Evolutionary conservation across 2,888 invertebrate species (phyloP), one percentile per base, ranked within the genome.

Genomic region (Acanthococcus lagerstroemiae): DNA sequence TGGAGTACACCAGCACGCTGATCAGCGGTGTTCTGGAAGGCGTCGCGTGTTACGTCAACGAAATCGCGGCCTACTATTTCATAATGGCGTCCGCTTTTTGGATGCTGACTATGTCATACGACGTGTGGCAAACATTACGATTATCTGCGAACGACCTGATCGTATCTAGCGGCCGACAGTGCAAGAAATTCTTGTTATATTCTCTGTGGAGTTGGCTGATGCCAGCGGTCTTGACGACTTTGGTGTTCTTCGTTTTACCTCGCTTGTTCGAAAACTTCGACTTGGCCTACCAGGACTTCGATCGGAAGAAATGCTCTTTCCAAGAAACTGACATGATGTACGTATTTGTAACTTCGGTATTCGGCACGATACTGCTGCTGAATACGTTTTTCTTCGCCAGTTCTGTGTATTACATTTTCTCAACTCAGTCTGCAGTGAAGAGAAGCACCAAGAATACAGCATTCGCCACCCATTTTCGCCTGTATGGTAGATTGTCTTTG

Each of bases 81-180:
- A 80, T 79, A 72, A 73, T 81, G 67, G 75, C 79, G 0, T 77
- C 80, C 1, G 81, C 81, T 71, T 77, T 76, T 67, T 82, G 82
- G 82, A 79, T 80, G 78, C 76, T 78, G 57, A 76, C 79, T 4
- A 76, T 81, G 73, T 77, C 81, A 0, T 77, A 78, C 72, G 81
- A 81, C 70, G 78, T 76, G 17, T 78, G 75, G 74, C 74, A 75
- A 71, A 80, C 76, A n/a, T 73, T 78, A 24, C 73, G 74, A 37
- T 70, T 76, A 69, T 78, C 79, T 0, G 78, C 78, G 0, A 74
- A 74, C 19, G 77, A 79, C 69, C 72, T 79, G 3, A 69, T 78
- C 50, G 75, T 78, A 1, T 74, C 76, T 3, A 72, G 73, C 19
- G 78, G 78, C 3, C 73, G 73, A 71, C 74, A 74, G 55, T 71